These are phyloP conservation scores for Choreutis nemorana DNA, from an alignment of 2,888 invertebrate genomes.

Conservation along the genomic window DNA sequence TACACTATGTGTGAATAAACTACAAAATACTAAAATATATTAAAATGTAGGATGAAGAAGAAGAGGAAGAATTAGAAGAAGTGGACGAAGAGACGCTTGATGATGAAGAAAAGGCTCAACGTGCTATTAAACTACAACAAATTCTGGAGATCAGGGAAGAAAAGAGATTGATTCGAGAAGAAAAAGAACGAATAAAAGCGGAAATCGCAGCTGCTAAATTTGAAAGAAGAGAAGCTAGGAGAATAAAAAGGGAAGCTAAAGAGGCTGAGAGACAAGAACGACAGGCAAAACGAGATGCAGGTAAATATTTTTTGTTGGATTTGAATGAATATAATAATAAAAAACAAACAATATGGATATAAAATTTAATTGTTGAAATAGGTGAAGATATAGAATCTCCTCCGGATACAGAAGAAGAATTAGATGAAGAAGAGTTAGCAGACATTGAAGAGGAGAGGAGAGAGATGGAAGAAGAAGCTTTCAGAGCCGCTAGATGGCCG, in stretches of 20 bases:
- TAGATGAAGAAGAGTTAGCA: conserved; percentile 45
- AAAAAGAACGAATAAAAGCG: conserved; percentile 26
- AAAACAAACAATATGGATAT: too few relatives aligned
- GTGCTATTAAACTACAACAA: conserved; percentile 26
- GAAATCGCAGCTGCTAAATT: conserved; percentile 29
- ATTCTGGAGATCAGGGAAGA: conserved; percentile 28
- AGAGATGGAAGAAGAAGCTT: conserved; percentile 41
- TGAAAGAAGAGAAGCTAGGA: conserved; percentile 36
- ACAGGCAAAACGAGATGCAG: conserved; percentile 33
- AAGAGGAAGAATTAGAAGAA: conserved; percentile 42
- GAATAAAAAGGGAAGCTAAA: conserved; percentile 38
- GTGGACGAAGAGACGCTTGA: conserved; percentile 46
- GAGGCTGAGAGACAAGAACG: conserved; percentile 30
- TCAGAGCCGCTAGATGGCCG: conserved; percentile 48
- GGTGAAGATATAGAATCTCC: conserved; percentile 50
- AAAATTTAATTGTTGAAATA: conserved; percentile 12
- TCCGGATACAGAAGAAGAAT: conserved; percentile 39
- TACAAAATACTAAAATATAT: too few relatives aligned
- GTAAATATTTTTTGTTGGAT: conserved; percentile 25
- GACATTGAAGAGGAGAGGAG: conserved; percentile 47
- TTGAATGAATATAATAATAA: conserved; percentile 12
- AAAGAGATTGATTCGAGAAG: conserved; percentile 28
- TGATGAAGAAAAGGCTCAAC: conserved; percentile 43
- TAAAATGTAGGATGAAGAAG: conserved; percentile 35
- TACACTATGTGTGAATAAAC: too few relatives aligned